These are phyloP conservation scores for Mechanitis mazaeus DNA, from an alignment of 2,888 invertebrate species.

Conservation along the genomic window DNA sequence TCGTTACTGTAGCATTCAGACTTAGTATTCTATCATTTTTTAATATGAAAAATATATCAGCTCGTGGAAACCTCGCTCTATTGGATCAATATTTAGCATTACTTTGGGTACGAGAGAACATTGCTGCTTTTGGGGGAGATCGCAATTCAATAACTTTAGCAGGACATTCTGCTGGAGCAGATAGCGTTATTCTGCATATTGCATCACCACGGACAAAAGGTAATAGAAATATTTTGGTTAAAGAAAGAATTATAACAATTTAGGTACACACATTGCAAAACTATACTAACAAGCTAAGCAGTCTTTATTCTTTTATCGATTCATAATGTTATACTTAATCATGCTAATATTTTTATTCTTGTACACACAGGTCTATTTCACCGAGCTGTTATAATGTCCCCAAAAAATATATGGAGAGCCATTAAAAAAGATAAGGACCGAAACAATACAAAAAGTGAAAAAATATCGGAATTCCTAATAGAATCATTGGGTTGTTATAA, in stretches of 20 bases:
- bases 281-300: no score
- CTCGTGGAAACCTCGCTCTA: conserved; percentile 90
- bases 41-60: conserved; percentile 69
- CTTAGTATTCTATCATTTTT: conserved; percentile 84
- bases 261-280: no score
- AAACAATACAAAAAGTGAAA: conserved; percentile 51
- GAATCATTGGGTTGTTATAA: conserved; percentile 71
- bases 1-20: conserved; percentile 83
- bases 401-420: conserved; percentile 62
- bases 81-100: conserved; percentile 90
- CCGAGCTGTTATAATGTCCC: conserved; percentile 82
- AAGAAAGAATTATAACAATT: no score
- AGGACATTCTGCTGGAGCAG: conserved; percentile 88
- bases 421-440: conserved; percentile 40
- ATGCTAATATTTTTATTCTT: not conserved
- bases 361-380: conserved; percentile 75
- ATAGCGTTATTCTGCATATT: conserved; percentile 81
- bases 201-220: conserved; percentile 81
- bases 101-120: conserved; percentile 85
- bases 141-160: conserved; percentile 85
- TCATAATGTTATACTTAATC: not conserved
- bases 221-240: conserved; percentile 35
- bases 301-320: no score
- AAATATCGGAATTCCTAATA: conserved; percentile 75
- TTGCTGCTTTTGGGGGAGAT: conserved; percentile 88